Conservation (phyloP, 2,797 vertebrate species). For the Delichon dasypus region DNA sequence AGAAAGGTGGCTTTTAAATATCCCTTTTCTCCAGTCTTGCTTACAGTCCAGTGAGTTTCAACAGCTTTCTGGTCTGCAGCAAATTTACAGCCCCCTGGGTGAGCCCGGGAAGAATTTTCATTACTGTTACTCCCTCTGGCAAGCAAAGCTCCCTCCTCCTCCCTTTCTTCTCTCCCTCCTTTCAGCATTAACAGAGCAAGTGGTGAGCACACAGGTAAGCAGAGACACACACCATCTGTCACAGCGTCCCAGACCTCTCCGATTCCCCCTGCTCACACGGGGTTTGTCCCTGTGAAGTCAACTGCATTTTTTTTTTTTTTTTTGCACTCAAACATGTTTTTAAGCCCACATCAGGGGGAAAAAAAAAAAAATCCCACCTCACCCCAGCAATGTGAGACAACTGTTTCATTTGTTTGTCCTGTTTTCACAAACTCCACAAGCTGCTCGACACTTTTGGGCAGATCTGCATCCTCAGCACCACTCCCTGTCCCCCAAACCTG, state of each 20-base stretch:
- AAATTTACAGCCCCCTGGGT: neutral
- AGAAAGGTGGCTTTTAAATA: slow-evolving; percentile 1
- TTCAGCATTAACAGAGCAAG: neutral
- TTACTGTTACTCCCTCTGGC: neutral
- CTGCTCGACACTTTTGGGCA: neutral
- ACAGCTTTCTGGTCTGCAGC: neutral
- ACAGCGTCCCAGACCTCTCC: neutral
- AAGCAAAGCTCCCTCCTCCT: neutral
- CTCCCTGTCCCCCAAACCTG: neutral
- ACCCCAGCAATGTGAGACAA: neutral
- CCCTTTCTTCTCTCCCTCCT: neutral
- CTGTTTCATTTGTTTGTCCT: neutral
- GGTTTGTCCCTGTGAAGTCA: neutral
- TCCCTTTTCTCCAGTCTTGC: neutral
- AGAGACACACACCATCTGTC: neutral
- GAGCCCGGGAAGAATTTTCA: neutral
- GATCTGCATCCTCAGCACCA: neutral
- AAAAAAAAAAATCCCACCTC: neutral
- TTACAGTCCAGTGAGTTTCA: neutral
- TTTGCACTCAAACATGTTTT: neutral
- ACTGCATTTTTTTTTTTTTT: neutral
- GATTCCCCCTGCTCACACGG: fast-evolving
- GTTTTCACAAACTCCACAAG: neutral
- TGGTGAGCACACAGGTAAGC: neutral
- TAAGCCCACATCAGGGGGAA: neutral